Conservation (phyloP, 2,113 vertebrate species). For the Sminthopsis crassicaudata region DNA sequence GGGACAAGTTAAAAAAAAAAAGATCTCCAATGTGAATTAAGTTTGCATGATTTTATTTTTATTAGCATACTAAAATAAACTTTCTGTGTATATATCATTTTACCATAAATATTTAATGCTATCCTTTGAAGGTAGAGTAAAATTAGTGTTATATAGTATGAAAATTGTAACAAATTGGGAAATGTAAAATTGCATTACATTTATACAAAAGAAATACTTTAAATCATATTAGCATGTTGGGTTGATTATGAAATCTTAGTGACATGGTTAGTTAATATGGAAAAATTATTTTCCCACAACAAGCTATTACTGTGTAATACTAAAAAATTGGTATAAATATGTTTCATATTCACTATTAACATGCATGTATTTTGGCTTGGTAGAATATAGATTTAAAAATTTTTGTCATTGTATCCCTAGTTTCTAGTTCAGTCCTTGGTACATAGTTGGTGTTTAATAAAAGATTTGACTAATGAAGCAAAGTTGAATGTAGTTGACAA, state of each 20-base stretch:
- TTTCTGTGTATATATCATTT: slow-evolving; percentile 38
- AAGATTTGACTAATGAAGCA: background rate
- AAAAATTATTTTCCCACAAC: background rate
- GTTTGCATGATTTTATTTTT: background rate
- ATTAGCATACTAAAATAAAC: slow-evolving; percentile 2
- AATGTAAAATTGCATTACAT: background rate
- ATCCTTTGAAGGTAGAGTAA: background rate
- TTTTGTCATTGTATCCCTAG: background rate
- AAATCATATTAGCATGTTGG: slow-evolving; percentile 33
- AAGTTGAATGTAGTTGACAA: background rate
- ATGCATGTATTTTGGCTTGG: background rate
- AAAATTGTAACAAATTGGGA: slow-evolving; percentile 40
- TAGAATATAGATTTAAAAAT: background rate
- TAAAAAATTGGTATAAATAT: background rate
- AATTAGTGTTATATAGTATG: slow-evolving; percentile 15
- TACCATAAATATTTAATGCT: background rate
- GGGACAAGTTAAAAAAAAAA: background rate
- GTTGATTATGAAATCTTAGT: slow-evolving; percentile 41
- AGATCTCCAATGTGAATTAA: slow-evolving; percentile 2
- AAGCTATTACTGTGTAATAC: background rate
- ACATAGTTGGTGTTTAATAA: background rate
- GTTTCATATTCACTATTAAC: too few relatives aligned
- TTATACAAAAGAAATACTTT: slow-evolving; percentile 16
- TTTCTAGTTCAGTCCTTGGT: background rate
- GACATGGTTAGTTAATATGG: background rate